A percentile compares a stretch with the other conserved stretches of the same genome.
phyloP scores from a whole-genome alignment of 2,113 vertebrate genomes.

The Syngnathoides biaculeatus region DNA sequence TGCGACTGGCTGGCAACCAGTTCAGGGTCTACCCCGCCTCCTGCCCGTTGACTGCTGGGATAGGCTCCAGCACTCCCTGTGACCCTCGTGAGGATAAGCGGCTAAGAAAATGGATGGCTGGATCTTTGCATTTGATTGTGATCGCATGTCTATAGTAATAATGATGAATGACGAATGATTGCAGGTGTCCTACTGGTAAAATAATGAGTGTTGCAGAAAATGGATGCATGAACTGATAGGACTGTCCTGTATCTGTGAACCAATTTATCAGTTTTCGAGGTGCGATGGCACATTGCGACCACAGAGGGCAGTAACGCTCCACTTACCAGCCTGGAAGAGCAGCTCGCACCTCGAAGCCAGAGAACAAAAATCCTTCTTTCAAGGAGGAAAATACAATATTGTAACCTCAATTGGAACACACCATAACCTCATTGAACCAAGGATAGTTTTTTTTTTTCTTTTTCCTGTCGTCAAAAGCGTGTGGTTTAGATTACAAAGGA shows the following conservation, averaged over 20 bases:
- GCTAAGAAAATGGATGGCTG: too few species aligned
- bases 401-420: neutral
- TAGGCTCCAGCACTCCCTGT: too few species aligned
- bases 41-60: too few species aligned
- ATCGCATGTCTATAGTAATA: too few species aligned
- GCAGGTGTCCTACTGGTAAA: too few species aligned
- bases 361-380: neutral
- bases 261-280: neutral
- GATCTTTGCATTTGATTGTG: too few species aligned
- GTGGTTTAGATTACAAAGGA: neutral
- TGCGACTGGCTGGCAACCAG: too few species aligned
- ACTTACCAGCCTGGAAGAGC: neutral
- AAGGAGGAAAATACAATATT: neutral
- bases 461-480: neutral
- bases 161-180: too few species aligned
- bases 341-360: neutral
- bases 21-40: too few species aligned
- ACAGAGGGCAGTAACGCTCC: constrained; percentile 10
- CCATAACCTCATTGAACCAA: neutral
- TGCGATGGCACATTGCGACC: neutral
- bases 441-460: neutral
- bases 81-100: too few species aligned
- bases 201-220: too few species aligned
- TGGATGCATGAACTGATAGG: neutral
- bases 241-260: neutral